Conservation (phyloP, 2,113 vertebrate genomes). For the Jaculus jaculus region DNA sequence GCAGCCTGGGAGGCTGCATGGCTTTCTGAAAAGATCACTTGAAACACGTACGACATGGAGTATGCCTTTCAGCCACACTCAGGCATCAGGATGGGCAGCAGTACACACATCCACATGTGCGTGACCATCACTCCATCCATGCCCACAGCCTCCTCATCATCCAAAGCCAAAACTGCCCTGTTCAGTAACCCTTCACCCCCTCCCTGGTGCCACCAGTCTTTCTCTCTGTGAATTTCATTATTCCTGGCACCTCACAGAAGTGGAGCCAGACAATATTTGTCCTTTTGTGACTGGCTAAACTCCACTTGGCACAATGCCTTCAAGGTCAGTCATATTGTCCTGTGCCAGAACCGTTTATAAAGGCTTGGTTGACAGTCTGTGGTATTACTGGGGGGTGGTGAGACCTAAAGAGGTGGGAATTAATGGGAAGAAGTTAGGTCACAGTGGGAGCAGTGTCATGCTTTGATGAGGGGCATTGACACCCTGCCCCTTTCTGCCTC, state of each 20-base stretch:
- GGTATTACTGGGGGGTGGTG: too few species aligned
- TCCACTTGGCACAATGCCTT: not conserved
- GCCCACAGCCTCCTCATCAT: not conserved
- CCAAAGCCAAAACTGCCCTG: not conserved
- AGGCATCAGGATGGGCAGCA: not conserved
- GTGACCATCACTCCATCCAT: not conserved
- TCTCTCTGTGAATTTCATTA: not conserved
- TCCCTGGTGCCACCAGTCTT: not conserved
- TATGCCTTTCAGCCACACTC: not conserved
- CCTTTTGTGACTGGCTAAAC: not conserved
- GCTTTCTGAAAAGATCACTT: not conserved
- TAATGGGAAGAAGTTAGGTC: not conserved
- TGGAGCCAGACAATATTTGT: not conserved
- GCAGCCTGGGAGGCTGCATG: not conserved
- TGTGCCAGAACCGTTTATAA: not conserved
- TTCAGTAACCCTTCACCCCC: not conserved
- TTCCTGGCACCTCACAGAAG: accelerated
- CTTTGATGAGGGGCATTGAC: too few species aligned
- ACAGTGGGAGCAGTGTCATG: not conserved
- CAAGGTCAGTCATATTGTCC: not conserved
- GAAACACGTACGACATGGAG: not conserved
- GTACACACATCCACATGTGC: too few species aligned
- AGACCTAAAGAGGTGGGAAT: too few species aligned
- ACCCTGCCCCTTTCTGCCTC: too few species aligned
- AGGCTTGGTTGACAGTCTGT: not conserved